Evolutionary conservation across 2,113 vertebrate species (phyloP), one percentile per base, ranked within the genome.

Genomic region (Tragelaphus buxtoni): DNA sequence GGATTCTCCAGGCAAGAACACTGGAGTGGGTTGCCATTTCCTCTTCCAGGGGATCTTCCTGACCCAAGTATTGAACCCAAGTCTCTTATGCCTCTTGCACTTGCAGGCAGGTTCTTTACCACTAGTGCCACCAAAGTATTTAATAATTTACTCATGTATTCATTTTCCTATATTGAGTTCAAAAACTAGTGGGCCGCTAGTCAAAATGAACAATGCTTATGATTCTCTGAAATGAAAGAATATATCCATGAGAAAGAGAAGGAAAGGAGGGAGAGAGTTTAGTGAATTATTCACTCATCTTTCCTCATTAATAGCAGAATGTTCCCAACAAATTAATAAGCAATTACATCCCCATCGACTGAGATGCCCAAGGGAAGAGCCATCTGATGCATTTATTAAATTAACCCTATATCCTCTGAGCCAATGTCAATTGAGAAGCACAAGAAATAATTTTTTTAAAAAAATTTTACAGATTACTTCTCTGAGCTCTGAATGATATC

Each of bases 251-350:
- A 83, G 30, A 22, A 77, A 90, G 74, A 26, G 7, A 24, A 76
- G 1, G 35, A 86, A 84, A 96, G 20, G 47, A 84, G 22, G 26
- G 51, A 93, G 30, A 88, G 24, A 91, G 5, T 49, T 90, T 53
- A 51, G 47, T 69, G 55, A 91, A 83, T 93, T 86, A 85, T 69
- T 94, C 72, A 82, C 30, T 60, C 22, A 76, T 20, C 1, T 87
- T 92, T 90, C 39, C 39, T 89, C 60, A 88, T 87, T 63, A 65
- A 87, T 11, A 45, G 24, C 18, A 93, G 72, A 47, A 22, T 81
- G 76, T 88, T 95, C 9, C 90, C 28, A 61, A 49, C 49, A 32
- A 93, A 88, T 90, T 97, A 94, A 94, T 86, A 95, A 63, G 39
- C 58, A 89, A 83, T 84, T 93, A 76, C 42, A 65, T 60, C 84